A percentile compares a stretch with the other conserved stretches of the same genome.
phyloP scores from a whole-genome alignment of 2,113 vertebrate species.

The Vulpes ferrilata region DNA sequence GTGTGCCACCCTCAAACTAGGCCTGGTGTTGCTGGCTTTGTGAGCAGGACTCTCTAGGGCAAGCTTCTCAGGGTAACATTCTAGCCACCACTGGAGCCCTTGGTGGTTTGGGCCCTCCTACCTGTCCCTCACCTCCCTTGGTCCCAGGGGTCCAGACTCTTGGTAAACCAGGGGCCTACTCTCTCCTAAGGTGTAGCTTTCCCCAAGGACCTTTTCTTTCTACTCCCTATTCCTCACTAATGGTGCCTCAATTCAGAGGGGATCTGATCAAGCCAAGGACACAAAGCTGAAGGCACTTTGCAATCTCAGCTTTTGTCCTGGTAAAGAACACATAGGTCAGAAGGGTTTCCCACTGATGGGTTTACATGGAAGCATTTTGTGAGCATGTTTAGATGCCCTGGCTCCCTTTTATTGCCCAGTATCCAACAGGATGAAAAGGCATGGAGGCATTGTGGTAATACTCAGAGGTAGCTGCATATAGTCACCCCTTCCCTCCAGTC shows the following conservation, averaged over 20 bases:
- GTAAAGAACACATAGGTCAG: neutral
- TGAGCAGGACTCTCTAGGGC: neutral
- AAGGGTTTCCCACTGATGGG: rapidly evolving
- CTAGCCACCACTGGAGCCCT: neutral
- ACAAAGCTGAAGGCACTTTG: neutral
- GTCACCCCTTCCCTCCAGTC: neutral
- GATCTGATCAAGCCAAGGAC: neutral
- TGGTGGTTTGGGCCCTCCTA: too few species aligned
- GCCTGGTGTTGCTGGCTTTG: neutral
- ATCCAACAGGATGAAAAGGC: neutral
- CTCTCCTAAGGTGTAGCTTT: neutral
- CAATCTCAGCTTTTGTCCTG: neutral
- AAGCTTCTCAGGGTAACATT: neutral
- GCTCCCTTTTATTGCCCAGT: neutral
- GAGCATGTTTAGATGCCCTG: rapidly evolving
- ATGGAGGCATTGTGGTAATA: too few species aligned
- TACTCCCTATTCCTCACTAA: neutral
- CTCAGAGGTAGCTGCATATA: neutral
- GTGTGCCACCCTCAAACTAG: neutral
- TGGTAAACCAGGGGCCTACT: neutral
- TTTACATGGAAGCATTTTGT: neutral
- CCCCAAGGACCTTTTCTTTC: neutral
- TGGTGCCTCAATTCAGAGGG: neutral
- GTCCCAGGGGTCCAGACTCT: neutral
- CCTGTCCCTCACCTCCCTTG: neutral